Conservation (phyloP, 2,888 invertebrate genomes). For the Orchestes rusci region DNA sequence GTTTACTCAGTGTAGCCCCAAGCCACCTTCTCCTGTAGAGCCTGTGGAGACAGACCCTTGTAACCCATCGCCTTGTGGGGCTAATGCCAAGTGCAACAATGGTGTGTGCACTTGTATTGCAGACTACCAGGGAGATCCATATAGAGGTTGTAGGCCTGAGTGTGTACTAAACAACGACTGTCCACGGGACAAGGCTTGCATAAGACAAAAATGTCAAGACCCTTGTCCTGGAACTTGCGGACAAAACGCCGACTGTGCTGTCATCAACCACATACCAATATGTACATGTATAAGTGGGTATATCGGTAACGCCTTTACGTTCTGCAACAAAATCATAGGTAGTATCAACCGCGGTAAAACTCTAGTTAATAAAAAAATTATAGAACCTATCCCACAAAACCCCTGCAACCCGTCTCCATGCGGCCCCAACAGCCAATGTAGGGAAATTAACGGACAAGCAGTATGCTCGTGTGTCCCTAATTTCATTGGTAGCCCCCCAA, state of each 20-base stretch:
- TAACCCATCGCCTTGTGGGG: conserved; percentile 64
- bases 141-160: conserved; percentile 61
- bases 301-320: conserved; percentile 64
- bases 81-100: conserved; percentile 62
- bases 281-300: conserved; percentile 51
- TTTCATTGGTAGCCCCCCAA: conserved; percentile 51
- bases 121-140: conserved; percentile 64
- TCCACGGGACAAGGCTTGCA: conserved; percentile 58
- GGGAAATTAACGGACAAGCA: conserved; percentile 48
- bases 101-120: conserved; percentile 61
- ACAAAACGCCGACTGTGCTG: conserved; percentile 60
- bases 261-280: conserved; percentile 68
- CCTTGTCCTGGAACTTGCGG: conserved; percentile 71
- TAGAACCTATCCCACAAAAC: conserved; percentile 34
- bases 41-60: conserved; percentile 52
- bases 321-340: conserved; percentile 51
- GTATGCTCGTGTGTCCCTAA: conserved; percentile 52
- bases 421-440: conserved; percentile 51
- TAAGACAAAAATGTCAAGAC: conserved; percentile 62
- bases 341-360: too few species aligned
- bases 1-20: conserved; percentile 42
- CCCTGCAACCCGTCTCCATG: conserved; percentile 52
- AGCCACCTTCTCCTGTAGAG: conserved; percentile 35
- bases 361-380: too few species aligned
- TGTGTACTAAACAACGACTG: conserved; percentile 65